Evolutionary conservation across 2,888 invertebrate genomes (phyloP).

Genomic region (Drosophila monieri): DNA sequence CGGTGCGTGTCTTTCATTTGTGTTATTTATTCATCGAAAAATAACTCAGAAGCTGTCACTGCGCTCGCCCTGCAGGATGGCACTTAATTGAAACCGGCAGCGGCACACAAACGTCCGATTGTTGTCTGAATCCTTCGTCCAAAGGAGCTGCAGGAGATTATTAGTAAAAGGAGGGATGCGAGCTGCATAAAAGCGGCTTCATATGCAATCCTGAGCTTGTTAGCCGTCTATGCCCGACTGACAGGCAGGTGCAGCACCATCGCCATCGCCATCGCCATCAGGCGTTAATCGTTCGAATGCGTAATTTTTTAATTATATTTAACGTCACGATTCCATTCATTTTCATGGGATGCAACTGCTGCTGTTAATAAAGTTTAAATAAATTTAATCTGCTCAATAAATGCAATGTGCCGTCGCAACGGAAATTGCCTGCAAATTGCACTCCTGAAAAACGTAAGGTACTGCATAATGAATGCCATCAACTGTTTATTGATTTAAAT

Average conservation of each 20-base stretch:
- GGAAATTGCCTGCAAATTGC: constrained; percentile 72
- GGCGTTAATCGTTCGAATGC: constrained; percentile 39
- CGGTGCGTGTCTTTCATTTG: constrained; percentile 34
- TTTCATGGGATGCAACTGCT: neutral
- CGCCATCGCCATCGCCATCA: constrained; percentile 20
- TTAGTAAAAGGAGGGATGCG: neutral
- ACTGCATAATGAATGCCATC: constrained; percentile 50
- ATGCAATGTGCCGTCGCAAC: constrained; percentile 47
- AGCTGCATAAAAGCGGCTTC: neutral
- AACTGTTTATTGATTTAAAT: constrained; percentile 52
- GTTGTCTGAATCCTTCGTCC: constrained; percentile 13
- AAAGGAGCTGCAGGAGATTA: neutral
- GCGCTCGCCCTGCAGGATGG: constrained; percentile 32
- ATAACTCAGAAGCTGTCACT: constrained; percentile 66
- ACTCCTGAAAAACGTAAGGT: constrained; percentile 45
- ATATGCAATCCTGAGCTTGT: neutral
- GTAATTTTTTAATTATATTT: constrained; percentile 43
- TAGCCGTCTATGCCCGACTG: constrained; percentile 9
- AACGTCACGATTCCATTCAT: constrained; percentile 30
- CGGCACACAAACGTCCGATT: constrained; percentile 8
- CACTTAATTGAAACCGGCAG: constrained; percentile 63
- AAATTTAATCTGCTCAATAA: constrained; percentile 69
- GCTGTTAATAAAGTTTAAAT: constrained; percentile 65
- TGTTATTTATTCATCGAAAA: constrained; percentile 50
- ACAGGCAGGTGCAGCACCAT: constrained; percentile 14